Base-by-base conservation (phyloP, 2,888 invertebrate species). In the Idaea dimidiata region DNA sequence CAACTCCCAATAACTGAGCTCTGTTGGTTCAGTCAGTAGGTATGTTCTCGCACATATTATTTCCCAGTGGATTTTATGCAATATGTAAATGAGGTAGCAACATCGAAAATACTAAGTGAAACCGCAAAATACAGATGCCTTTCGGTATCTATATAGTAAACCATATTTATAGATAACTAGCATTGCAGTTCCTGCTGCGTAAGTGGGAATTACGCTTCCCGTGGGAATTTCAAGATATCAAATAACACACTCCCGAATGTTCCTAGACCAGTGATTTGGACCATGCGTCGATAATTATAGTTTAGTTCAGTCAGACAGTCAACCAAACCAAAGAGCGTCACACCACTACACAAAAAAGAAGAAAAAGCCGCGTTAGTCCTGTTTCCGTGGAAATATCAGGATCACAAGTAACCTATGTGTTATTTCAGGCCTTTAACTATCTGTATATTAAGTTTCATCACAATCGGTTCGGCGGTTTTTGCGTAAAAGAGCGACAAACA, bases 41-140 rank as follows among this genome's bases (percentile, higher is more conserved):
- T 24, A 3, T n/a, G n/a, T 5, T 5, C 24, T 24, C 43, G 14
- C 14, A 43, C 43, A 43, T 43, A 43, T 43, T 43, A 43, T 43
- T 43, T 43, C 43, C 43, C 43, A 43, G 43, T 43, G 43, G 43
- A 43, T 43, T 43, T 43, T 43, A 43, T 43, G 43, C 43, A 43
- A 43, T 43, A 43, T 43, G 43, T 43, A 43, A 43, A 43, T 43
- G 43, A 43, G 43, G 43, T 14, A 43, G 43, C 43, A 14, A 7
- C 10, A 43, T 43, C 43, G 43, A 43, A 43, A 43, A 43, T 43
- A 8, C 43, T 43, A 43, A 43, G 43, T 43, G 43, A 43, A 43
- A 43, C 43, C 43, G 43, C 43, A 14, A 14, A 43, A 43, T 43
- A 14, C 14, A 43, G 7, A 7, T 43, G 43, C 14, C 14, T 8